Conservation (phyloP, 1,140 invertebrate genomes). For the Drosophila burlai region DNA sequence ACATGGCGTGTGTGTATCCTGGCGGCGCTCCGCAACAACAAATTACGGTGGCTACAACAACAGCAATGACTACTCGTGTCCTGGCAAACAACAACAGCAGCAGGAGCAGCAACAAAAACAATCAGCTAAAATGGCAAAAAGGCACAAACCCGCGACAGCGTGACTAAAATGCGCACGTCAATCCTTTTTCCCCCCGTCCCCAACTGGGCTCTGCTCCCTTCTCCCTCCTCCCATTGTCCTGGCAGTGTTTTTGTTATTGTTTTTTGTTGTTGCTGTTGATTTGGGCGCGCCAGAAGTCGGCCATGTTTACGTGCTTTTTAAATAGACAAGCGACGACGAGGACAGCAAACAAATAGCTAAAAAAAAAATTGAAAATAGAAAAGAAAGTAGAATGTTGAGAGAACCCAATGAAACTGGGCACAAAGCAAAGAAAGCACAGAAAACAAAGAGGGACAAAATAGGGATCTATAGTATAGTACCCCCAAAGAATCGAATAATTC, state of each 20-base stretch:
- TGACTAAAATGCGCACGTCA: constrained; percentile 76
- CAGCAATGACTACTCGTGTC: constrained; percentile 9
- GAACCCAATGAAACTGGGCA: constrained; percentile 1
- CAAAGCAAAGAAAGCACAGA: constrained; percentile 7
- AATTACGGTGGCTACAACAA: constrained; percentile 22
- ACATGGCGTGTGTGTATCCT: constrained; percentile 48
- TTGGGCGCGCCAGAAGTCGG: constrained; percentile 60
- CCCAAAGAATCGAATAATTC: constrained; percentile 4
- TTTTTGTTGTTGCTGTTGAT: constrained; percentile 38
- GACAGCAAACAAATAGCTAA: constrained; percentile 48
- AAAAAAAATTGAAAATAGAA: background rate
- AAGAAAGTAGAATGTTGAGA: background rate
- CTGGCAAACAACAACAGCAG: background rate
- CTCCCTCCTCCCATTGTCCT: constrained; percentile 6
- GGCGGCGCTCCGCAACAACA: constrained; percentile 9
- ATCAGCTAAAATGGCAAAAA: constrained; percentile 78
- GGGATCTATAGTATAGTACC: background rate
- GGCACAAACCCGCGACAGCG: constrained; percentile 65
- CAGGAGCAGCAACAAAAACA: constrained; percentile 55
- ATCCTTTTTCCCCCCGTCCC: constrained; percentile 54
- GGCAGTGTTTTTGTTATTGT: constrained; percentile 28
- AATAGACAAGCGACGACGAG: constrained; percentile 58
- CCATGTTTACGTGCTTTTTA: constrained; percentile 66
- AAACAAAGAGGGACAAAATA: constrained; percentile 10
- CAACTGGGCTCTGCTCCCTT: too few species aligned